Evolutionary conservation across 53 echinoderm and acorn worm species (phyloP), one percentile per base, ranked within the genome.

Genomic region (Crossaster papposus): DNA sequence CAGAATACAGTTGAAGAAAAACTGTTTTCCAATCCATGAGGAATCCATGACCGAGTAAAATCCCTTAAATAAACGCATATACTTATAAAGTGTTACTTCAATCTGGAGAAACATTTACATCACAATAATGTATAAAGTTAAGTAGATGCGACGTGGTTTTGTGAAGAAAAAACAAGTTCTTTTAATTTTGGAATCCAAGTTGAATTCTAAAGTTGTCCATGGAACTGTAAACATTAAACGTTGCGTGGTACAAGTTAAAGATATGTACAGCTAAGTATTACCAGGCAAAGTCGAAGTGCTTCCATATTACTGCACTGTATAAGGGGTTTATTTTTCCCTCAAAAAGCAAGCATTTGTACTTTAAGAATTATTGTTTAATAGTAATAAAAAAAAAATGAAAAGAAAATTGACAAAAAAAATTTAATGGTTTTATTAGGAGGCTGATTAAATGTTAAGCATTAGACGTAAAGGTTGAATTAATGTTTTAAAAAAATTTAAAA

Each of bases 321-420:
- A 87, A 36, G 14, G 77, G 76, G 64, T 2, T 63, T 81, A 38
- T 24, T 5, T 65, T 23, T 72, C 52, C 54, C 35, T 30, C 52
- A 55, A 33, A 44, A 87, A 87, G 77, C 55, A 87, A 87, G 87
- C 75, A 77, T 87, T 87, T 87, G 87, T 87, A 87, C 87, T 87
- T 87, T 77, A 79, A 28, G 11, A 44, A 79, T 23, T 50, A 4
- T 35, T 80, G 55, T 80, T 80, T 80, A 80, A 54, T 80, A 80
- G 31, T 15, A 80, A 78, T 1, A 78, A 51, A 78, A 26, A 50
- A 23, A 50, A 51, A 53, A 72, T 18, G 64, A 73, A 84, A 50
- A 18, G 17, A 14, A 64, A 37, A 26, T 68, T 44, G 44, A 23
- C 11, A 33, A 58, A 58, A 81, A 81, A 81, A 81, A 62, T 15